Evolutionary conservation across 1,140 invertebrate genomes (phyloP), one percentile per base, ranked within the genome.

Genomic region (Drosophila trapezifrons): DNA sequence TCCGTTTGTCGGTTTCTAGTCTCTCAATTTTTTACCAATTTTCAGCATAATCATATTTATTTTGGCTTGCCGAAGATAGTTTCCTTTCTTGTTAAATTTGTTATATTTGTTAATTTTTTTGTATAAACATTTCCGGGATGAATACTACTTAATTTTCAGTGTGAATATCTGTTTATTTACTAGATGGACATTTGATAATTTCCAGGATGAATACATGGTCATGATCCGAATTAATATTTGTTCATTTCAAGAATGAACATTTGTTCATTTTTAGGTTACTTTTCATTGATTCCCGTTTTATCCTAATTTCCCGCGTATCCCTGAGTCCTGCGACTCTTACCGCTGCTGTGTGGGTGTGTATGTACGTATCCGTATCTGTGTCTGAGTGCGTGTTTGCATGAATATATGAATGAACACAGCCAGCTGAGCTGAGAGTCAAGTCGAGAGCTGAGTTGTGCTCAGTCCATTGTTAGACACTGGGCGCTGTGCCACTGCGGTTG

Each of bases 401-500:
- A 70, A 76, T 84, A 76, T 80, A 82, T 85, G 80, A 78, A 83
- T 84, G 82, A 78, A 81, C 65, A 45, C 65, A 60, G 62, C 65
- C 65, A 69, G 65, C 65, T 82, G 82, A 82, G 80, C 64, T 69
- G 76, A 76, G 66, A 86, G 76, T 55, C 64, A 59, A 76, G 71
- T 72, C 35, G 78, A 67, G 81, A 67, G 81, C 59, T 67, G 73
- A 78, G 79, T 71, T 82, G 71, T 63, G 69, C 69, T 38, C 55
- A 73, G 70, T 79, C 63, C 82, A 86, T 86, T 86, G 82, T 86
- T 86, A 65, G 81, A 72, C 82, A 79, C 80, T 73, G 15, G 15
- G 45, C 37, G 15, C n/a, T 70, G 10, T 17, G 32, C 35, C n/a
- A 51, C 52, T 67, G 70, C 70, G 81, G 73, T 63, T 70, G 17